A percentile compares a stretch with the other conserved stretches of the same genome.
These are phyloP conservation scores for Corythornis cristatus DNA, from an alignment of 2,113 vertebrate species.

Conservation along the genomic window DNA sequence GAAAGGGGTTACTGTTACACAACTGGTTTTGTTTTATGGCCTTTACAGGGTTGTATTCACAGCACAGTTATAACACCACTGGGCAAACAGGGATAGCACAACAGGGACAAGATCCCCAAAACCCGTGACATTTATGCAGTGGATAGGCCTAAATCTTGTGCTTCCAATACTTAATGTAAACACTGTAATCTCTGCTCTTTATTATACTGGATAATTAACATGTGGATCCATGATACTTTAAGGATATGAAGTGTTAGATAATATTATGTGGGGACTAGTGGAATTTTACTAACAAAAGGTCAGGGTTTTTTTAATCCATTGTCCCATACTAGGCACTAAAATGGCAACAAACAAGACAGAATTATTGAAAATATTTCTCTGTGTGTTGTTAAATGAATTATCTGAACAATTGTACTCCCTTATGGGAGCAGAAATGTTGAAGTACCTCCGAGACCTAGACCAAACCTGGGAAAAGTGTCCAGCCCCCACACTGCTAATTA, in stretches of 20 bases:
- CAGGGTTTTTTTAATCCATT: neutral
- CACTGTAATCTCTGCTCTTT: neutral
- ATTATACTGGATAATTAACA: neutral
- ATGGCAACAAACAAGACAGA: neutral
- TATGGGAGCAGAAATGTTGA: neutral
- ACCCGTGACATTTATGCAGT: neutral
- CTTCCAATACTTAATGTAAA: neutral
- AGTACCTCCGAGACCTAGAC: neutral
- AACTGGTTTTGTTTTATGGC: neutral
- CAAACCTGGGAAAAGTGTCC: neutral
- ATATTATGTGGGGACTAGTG: neutral
- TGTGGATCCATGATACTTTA: neutral
- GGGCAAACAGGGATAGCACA: neutral
- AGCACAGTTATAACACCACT: neutral
- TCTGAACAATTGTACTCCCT: neutral
- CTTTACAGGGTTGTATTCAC: neutral
- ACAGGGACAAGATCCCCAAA: neutral
- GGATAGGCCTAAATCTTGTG: neutral
- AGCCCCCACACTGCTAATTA: neutral
- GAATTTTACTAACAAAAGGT: slow-evolving; percentile 19
- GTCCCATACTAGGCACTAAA: slow-evolving; percentile 2
- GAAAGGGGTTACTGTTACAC: neutral
- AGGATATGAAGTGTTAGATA: neutral
- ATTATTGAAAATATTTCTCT: slow-evolving; percentile 17
- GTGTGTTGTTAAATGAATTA: neutral